A percentile compares a stretch with the other conserved stretches of the same genome.
Evolutionary conservation across 2,113 vertebrate species (phyloP).

Genomic region (Murina feae): DNA sequence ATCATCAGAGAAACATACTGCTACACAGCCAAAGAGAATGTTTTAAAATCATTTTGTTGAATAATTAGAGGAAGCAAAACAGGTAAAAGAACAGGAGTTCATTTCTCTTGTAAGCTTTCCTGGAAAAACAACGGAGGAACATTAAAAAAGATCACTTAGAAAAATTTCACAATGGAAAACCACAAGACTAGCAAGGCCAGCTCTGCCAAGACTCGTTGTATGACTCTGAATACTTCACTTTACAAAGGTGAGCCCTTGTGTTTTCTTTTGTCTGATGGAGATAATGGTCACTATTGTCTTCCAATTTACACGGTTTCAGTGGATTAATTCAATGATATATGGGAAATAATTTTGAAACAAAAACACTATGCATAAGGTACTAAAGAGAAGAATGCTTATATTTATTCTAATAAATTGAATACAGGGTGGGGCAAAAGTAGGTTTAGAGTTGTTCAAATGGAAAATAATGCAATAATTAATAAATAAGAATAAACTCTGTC

Average conservation of each 20-base stretch:
- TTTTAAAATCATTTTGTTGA: conserved; percentile 15
- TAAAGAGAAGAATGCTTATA: background rate
- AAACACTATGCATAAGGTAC: background rate
- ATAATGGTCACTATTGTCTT: background rate
- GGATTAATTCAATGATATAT: background rate
- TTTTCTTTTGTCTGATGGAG: background rate
- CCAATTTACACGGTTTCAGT: background rate
- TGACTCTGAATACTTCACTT: background rate
- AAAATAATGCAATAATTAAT: background rate
- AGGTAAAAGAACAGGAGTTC: background rate
- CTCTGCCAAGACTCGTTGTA: background rate
- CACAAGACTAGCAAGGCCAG: background rate
- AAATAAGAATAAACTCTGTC: background rate
- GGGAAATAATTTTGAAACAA: background rate
- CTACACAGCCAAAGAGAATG: background rate
- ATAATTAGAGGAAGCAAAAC: background rate
- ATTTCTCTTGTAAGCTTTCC: background rate
- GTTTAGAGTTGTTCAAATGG: background rate
- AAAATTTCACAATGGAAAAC: background rate
- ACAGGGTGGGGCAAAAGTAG: background rate
- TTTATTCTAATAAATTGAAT: background rate
- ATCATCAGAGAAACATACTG: background rate
- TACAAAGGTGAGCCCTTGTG: background rate
- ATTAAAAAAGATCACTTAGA: background rate
- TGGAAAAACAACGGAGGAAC: background rate